These are phyloP conservation scores for Solenodon paradoxus DNA, from an alignment of 2,113 vertebrate species.

Conservation along the genomic window DNA sequence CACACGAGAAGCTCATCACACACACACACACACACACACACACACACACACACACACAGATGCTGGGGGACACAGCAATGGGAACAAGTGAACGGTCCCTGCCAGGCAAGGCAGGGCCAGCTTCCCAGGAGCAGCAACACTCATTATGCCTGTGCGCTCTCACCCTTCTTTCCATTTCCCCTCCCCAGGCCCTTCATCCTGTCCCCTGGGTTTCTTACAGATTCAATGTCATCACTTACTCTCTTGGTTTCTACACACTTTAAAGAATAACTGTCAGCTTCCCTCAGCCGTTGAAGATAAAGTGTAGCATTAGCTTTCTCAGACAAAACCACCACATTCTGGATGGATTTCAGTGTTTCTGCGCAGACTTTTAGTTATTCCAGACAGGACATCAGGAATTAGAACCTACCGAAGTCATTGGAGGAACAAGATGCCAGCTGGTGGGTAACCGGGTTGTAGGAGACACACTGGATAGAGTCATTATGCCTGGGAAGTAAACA, in stretches of 20 bases:
- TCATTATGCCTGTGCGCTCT: neutral
- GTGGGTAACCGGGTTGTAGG: conserved; percentile 97
- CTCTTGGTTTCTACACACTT: neutral
- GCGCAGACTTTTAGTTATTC: neutral
- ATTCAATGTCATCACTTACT: neutral
- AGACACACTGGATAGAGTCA: conserved; percentile 96
- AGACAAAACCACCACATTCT: neutral
- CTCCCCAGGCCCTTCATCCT: neutral
- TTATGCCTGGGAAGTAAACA: conserved; percentile 88
- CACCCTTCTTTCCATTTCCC: neutral
- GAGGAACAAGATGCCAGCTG: conserved; percentile 98
- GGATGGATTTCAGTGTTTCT: neutral
- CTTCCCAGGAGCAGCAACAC: neutral
- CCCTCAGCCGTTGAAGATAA: neutral
- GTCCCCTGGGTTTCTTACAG: neutral
- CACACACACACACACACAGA: too few relatives aligned
- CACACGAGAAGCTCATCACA: too few relatives aligned
- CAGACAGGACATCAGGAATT: neutral
- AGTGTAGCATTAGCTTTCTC: neutral
- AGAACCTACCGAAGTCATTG: conserved; percentile 93
- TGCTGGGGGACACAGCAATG: neutral
- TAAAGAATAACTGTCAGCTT: neutral
- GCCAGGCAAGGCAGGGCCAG: neutral
- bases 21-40: too few relatives aligned
- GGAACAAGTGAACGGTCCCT: neutral